Evolutionary conservation across 2,888 invertebrate genomes (phyloP).

Genomic region (Diplolepis rosae): DNA sequence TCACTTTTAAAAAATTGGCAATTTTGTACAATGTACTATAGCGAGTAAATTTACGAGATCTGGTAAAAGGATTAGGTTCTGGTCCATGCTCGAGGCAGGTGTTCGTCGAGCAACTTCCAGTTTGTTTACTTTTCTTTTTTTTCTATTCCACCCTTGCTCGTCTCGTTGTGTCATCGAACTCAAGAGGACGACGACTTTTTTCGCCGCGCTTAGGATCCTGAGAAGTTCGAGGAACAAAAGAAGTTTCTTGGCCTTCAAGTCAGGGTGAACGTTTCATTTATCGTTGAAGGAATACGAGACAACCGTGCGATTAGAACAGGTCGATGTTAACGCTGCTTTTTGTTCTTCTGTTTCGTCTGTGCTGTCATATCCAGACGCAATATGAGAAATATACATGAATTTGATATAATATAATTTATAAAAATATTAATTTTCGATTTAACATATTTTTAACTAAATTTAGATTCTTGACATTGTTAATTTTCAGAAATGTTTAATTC

Average conservation of each 20-base stretch:
- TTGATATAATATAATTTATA: too few relatives aligned
- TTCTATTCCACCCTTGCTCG: constrained; percentile 19
- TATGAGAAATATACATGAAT: constrained; percentile 7
- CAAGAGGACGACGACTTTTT: constrained; percentile 24
- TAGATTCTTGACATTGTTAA: too few relatives aligned
- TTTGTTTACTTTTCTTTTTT: constrained; percentile 25
- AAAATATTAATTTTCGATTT: too few relatives aligned
- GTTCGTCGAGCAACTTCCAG: constrained; percentile 22
- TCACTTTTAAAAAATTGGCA: too few relatives aligned
- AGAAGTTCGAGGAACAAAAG: constrained; percentile 23
- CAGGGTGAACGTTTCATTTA: constrained; percentile 29
- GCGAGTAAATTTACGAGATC: background rate
- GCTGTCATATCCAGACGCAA: background rate
- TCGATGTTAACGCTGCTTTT: constrained; percentile 24
- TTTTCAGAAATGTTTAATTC: too few relatives aligned
- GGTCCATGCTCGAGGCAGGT: constrained; percentile 7
- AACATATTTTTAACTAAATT: too few relatives aligned
- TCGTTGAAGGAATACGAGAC: constrained; percentile 26
- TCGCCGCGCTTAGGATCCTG: constrained; percentile 18
- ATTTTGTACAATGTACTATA: too few relatives aligned
- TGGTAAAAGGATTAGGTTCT: constrained; percentile 8
- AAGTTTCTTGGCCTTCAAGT: constrained; percentile 10
- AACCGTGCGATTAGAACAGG: constrained; percentile 14
- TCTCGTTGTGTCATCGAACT: constrained; percentile 30
- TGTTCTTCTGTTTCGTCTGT: background rate